Evolutionary conservation across 92 coral and sea anemone genomes (phyloP), one percentile per base, ranked within the genome.

Genomic region (Epizoanthus scotinus): DNA sequence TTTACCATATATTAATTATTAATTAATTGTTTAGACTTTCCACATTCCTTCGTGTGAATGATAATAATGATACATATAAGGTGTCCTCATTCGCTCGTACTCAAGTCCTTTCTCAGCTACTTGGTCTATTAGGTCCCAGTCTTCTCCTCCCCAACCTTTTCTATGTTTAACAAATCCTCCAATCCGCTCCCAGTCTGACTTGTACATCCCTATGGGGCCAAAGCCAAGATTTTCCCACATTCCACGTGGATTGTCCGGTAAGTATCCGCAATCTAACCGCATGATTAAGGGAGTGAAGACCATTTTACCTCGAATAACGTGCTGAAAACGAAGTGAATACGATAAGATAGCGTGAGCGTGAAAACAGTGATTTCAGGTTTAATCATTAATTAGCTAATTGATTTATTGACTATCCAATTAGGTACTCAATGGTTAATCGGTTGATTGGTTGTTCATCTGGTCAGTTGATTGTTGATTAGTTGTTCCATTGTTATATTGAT

Each of bases 61-160:
- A 61, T 67, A 49, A 85, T 78, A 85, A 78, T 85, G 88, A 50
- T 85, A 67, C 73, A 85, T 78, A 78, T 85, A 55, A 18, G 84
- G 56, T 27, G 64, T 75, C 82, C 82, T 85, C 25, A 79, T 61
- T 69, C 88, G 65, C 62, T 85, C 88, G 77, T 78, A 78, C 72
- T 85, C 88, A 56, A 85, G 71, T 57, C 88, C 88, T 68, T 70
- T 77, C 52, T 42, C 59, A 47, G 65, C 81, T 15, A 83, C 88
- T 78, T 70, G 88, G 61, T 85, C 83, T 29, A 85, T 69, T 57
- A 85, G 69, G 24, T 85, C 88, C 88, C 88, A 85, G 75, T 85
- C 88, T 40, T 85, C 88, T 42, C 88, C 88, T 61, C 88, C 88
- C 88, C 88, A 85, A 8, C 64, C 74, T 49, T 75, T 49, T 20